Evolutionary conservation across 2,113 vertebrate species (phyloP).

Genomic region (Caloenas nicobarica): DNA sequence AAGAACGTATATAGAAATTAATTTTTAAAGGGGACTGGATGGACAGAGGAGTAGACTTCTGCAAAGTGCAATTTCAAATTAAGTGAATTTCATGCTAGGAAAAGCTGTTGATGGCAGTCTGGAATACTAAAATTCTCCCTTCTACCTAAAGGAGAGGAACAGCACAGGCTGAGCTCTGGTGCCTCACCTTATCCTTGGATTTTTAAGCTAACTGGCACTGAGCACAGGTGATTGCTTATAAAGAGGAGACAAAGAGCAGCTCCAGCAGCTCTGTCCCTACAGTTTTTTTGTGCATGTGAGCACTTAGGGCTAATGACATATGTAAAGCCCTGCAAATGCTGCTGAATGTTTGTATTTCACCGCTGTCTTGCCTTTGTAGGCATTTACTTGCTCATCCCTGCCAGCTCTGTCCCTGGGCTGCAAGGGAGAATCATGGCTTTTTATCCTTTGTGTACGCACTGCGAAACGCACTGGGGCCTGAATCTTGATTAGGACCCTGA

Average conservation of each 20-base stretch:
- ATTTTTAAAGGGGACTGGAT: constrained; percentile 2
- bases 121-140: constrained; percentile 6
- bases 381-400: neutral
- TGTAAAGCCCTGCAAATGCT: neutral
- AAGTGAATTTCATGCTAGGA: constrained; percentile 39
- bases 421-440: neutral
- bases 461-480: neutral
- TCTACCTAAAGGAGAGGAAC: neutral
- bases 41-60: neutral
- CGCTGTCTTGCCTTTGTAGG: neutral
- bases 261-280: neutral
- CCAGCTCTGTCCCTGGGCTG: neutral
- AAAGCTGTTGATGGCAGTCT: neutral
- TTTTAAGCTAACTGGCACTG: neutral
- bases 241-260: neutral
- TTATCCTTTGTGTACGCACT: neutral
- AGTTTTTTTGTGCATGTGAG: neutral
- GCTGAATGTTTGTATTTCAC: neutral
- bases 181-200: neutral
- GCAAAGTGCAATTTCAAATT: constrained; percentile 19
- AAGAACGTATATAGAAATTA: neutral
- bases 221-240: neutral
- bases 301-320: neutral
- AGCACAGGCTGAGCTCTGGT: neutral
- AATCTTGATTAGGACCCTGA: neutral